A percentile compares a stretch with the other conserved stretches of the same genome.
Conservation (phyloP, 2,113 vertebrate species). For the Nerophis lumbriciformis region DNA sequence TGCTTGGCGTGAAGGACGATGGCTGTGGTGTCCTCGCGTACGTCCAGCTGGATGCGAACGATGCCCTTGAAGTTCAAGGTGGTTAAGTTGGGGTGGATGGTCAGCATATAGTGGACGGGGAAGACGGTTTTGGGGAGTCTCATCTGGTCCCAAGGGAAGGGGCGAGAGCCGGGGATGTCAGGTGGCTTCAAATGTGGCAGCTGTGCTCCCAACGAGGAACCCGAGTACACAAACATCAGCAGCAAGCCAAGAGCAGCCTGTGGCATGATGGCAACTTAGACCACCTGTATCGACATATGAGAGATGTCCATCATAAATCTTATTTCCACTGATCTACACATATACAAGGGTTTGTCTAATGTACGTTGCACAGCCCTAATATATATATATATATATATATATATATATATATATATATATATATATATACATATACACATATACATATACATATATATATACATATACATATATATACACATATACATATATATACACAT, state of each 20-base stretch:
- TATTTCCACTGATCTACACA: too few species aligned
- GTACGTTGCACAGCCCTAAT: too few species aligned
- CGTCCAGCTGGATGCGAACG: conserved; percentile 67
- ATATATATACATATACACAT: too few species aligned
- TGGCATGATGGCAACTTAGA: conserved; percentile 35
- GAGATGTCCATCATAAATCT: not conserved
- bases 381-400: too few species aligned
- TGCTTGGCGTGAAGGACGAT: conserved; percentile 80
- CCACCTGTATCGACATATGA: conserved; percentile 24
- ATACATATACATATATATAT: too few species aligned
- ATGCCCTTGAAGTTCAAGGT: conserved; percentile 73
- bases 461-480: too few species aligned
- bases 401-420: too few species aligned
- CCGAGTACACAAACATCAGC: conserved; percentile 17
- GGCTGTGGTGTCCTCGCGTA: conserved; percentile 62
- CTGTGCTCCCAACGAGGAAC: conserved; percentile 39
- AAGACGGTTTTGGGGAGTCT: conserved; percentile 75
- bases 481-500: too few species aligned
- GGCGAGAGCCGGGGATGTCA: conserved; percentile 56
- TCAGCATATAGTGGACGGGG: conserved; percentile 79
- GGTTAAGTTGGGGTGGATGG: conserved; percentile 84
- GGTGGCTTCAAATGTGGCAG: conserved; percentile 41
- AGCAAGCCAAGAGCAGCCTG: conserved; percentile 29
- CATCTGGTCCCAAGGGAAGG: conserved; percentile 80
- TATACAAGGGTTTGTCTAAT: too few species aligned